Base-by-base conservation (phyloP, 2,888 invertebrate genomes). In the Linnaemya tessellans region DNA sequence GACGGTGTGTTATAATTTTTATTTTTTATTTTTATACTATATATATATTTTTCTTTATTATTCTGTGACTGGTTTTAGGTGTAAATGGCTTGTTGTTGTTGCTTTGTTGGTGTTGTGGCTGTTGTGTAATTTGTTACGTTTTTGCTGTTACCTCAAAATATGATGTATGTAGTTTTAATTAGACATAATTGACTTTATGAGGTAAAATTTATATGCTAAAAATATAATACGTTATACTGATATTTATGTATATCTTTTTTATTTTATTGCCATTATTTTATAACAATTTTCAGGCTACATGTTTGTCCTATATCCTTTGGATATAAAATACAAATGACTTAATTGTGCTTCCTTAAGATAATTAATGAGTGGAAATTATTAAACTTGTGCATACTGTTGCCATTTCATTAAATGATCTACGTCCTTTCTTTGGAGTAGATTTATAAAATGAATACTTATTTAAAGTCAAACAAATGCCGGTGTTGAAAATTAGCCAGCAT, bases 161-260 rank as follows among this genome's bases (percentile, higher is more conserved):
- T 80, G 82, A 85, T 80, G 79, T 82, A 85, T 85, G 82, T 71
- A 38, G 56, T 82, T 85, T 85, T 85, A 85, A 85, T 85, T 85
- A 85, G 85, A 85, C 85, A 85, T 85, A 82, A 85, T 75, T 80
- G 85, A 75, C 60, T 71, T 81, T 74, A 78, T 83, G 58, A 83
- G 77, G 25, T 78, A 65, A 71, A 83, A 78, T 83, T 83, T 78
- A 83, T 83, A 83, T 73, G 71, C 22, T 77, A 30, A 60, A 74
- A 58, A 67, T 35, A 30, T 38, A 43, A 56, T 54, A 56, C 9
- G 8, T 13, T 71, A 4, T 41, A 49, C 49, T 18, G 7, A 20
- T 51, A 20, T 56, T 13, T 60, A 20, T 58, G 20, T 54, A 49
- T 49, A 65, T 49, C 46, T 35, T 8, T 54, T 46, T 78, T 38